Base-by-base conservation (phyloP, 2,113 vertebrate species). In the Callocephalon fimbriatum region DNA sequence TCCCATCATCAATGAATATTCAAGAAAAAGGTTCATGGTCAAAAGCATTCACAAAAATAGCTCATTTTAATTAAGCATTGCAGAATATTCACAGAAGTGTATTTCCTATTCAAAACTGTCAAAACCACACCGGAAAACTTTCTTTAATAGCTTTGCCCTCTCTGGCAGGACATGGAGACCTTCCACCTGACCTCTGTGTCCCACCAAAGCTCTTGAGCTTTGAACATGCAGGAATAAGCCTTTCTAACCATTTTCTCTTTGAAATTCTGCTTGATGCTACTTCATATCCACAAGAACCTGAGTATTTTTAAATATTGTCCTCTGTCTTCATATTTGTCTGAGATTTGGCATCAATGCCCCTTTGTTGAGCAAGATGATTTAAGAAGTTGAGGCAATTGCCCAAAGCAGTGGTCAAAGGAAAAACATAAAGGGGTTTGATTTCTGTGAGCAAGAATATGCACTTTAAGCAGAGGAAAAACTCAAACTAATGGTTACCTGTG, bases 1-100 rank as follows among this genome's bases (percentile, higher is more conserved):
- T 88, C 25, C 31, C 19, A 35, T 77, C 4, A 1, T 63, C 79
- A 83, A 58, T 93, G 76, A 96, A 93, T 95, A 95, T 92, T 96
- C 86, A 93, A 71, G 72, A 26, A 91, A 83, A 94, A 56, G 10
- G 9, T 86, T 93, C 59, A 50, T 22, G 59, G 59, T 76, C 67
- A 93, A 86, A 94, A 90, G 29, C 0, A 0, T 81, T 91, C 35
- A 22, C 76, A 84, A 88, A 96, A 96, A 90, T 80, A 92, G 18
- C 76, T 86, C 22, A 0, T 63, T 92, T 92, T 80, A 92, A 92
- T 93, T 74, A 83, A 88, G 35, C 3, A 2, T 70, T 42, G 59
- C 31, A 65, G 51, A 75, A 65, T 78, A 91, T 78, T 93, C 56
- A 90, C 21, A 61, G 61, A 86, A 88, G 15, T 67, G 21, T 21